Evolutionary conservation across 2,113 vertebrate genomes (phyloP).

Genomic region (Noctilio leporinus): DNA sequence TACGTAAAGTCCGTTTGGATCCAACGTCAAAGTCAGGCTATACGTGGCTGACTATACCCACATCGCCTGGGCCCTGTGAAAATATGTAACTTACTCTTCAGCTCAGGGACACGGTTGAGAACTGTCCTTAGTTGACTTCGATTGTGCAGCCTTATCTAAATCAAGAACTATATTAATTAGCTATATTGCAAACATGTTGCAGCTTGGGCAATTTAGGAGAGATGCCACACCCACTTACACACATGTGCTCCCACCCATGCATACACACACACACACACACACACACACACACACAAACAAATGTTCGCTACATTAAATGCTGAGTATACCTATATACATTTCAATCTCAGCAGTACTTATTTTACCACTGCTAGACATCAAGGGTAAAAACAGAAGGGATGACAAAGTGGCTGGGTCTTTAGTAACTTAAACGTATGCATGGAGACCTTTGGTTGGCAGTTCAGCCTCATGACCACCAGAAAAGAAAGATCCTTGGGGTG

Average conservation of each 20-base stretch:
- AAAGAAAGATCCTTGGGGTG: neutral
- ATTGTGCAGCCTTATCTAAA: neutral
- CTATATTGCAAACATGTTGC: neutral
- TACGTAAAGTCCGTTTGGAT: neutral
- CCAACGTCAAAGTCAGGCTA: neutral
- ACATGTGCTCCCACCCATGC: rapidly evolving
- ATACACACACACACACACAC: rapidly evolving
- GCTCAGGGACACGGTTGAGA: neutral
- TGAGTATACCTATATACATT: neutral
- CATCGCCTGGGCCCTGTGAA: neutral
- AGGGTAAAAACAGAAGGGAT: neutral
- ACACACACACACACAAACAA: rapidly evolving
- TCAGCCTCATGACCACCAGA: neutral
- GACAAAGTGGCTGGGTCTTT: neutral
- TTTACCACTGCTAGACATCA: neutral
- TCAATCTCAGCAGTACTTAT: neutral
- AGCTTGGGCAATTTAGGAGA: neutral
- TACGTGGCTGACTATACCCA: neutral
- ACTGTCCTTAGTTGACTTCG: neutral
- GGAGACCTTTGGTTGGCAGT: neutral
- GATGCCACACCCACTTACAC: neutral
- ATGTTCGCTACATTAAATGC: neutral
- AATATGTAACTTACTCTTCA: neutral
- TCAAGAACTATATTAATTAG: neutral
- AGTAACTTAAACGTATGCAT: neutral